Evolutionary conservation across 2,888 invertebrate species (phyloP).

Genomic region (Orchestes rusci): DNA sequence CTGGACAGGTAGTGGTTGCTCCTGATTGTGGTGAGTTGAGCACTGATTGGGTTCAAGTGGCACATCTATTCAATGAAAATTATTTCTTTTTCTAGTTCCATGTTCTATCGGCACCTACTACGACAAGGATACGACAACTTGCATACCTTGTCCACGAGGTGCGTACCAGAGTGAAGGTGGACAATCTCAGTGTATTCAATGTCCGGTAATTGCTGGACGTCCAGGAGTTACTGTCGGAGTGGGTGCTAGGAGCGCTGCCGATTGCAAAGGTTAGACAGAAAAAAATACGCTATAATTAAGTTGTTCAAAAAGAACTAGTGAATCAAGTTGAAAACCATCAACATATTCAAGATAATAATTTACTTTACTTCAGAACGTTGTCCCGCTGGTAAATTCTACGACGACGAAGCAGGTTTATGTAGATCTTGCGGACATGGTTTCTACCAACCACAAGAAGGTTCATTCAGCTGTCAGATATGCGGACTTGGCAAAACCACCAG

Average conservation of each 20-base stretch:
- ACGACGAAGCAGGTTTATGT: slow-evolving; percentile 81
- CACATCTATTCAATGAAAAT: too few species aligned
- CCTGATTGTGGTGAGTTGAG: slow-evolving; percentile 76
- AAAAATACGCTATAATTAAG: neutral
- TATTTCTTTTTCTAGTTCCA: slow-evolving; percentile 53
- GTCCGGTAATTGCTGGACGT: slow-evolving; percentile 85
- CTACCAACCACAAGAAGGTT: slow-evolving; percentile 85
- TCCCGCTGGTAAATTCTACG: slow-evolving; percentile 89
- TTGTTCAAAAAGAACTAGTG: too few species aligned
- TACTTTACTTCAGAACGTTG: slow-evolving; percentile 77
- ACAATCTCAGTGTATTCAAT: slow-evolving; percentile 79
- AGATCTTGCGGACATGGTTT: slow-evolving; percentile 91
- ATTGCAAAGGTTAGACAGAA: slow-evolving; percentile 64
- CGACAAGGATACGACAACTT: slow-evolving; percentile 66
- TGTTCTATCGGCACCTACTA: slow-evolving; percentile 89
- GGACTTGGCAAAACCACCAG: slow-evolving; percentile 88
- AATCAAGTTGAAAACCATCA: too few species aligned
- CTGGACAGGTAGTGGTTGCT: slow-evolving; percentile 89
- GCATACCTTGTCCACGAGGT: slow-evolving; percentile 79
- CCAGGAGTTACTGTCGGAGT: slow-evolving; percentile 80
- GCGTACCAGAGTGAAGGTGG: slow-evolving; percentile 92
- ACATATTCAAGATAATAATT: too few species aligned
- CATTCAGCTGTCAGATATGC: slow-evolving; percentile 82
- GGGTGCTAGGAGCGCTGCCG: slow-evolving; percentile 80
- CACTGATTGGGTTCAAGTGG: too few species aligned